These are phyloP conservation scores for Tanypteryx hageni DNA, from an alignment of 2,888 invertebrate genomes.

Conservation along the genomic window DNA sequence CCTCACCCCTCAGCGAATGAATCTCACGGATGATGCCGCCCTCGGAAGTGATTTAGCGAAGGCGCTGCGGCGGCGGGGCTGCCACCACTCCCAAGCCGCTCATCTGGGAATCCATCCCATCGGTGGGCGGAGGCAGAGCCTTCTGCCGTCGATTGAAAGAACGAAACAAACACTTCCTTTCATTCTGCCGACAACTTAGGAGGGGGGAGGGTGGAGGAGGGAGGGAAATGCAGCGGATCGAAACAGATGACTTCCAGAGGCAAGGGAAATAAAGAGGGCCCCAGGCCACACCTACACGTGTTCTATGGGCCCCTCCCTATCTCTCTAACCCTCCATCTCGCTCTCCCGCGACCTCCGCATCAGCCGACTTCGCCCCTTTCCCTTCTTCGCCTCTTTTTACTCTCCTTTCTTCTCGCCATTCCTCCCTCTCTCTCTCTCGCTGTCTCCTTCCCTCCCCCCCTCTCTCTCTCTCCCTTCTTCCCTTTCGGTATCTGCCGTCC, in stretches of 20 bases:
- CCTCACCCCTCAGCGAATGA: no score
- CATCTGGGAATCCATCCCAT: background rate
- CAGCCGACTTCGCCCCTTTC: background rate
- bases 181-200: conserved; percentile 40
- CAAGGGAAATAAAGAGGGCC: conserved; percentile 37
- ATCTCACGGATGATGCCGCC: no score
- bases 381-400: background rate
- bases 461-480: background rate
- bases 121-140: background rate
- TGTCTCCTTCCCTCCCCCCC: background rate
- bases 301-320: background rate
- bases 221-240: background rate
- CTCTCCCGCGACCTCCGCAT: background rate
- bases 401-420: background rate
- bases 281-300: conserved; percentile 59
- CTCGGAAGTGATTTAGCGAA: no score
- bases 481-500: conserved; percentile 35
- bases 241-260: conserved; percentile 59
- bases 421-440: background rate
- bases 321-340: background rate
- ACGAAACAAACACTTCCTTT: conserved; percentile 42
- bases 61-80: no score
- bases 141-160: conserved; percentile 8
- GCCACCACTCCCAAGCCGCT: no score
- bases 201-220: background rate